A percentile compares a stretch with the other conserved stretches of the same genome.
Evolutionary conservation across 2,797 vertebrate species (phyloP).

Genomic region (Amniataba percoides): DNA sequence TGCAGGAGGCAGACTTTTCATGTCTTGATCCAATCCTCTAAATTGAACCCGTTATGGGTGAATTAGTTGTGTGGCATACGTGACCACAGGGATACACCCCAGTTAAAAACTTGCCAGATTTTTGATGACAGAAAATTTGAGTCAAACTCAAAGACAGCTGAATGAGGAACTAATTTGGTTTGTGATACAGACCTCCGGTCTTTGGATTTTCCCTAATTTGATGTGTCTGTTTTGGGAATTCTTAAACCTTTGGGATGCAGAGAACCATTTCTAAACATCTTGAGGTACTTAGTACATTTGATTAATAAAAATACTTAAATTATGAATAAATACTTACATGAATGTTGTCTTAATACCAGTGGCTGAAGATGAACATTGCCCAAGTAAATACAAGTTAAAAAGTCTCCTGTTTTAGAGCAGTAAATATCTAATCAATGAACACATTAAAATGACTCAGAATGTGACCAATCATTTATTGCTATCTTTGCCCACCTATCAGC

Average conservation of each 20-base stretch:
- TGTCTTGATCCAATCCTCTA: not conserved
- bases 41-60: not conserved
- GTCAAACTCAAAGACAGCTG: not conserved
- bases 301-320: not conserved
- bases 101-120: not conserved
- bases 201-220: not conserved
- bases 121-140: not conserved
- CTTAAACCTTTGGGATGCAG: not conserved
- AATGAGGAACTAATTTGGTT: not conserved
- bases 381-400: no score
- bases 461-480: no score
- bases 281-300: not conserved
- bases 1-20: not conserved
- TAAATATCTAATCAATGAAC: no score
- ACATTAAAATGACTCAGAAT: no score
- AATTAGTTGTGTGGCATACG: not conserved
- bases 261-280: not conserved
- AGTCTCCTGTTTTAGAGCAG: no score
- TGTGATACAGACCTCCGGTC: not conserved
- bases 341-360: no score
- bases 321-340: no score
- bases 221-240: not conserved
- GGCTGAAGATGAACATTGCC: no score
- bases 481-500: no score
- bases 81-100: no score